These are phyloP conservation scores for Eptatretus atami DNA, from an alignment of 2,797 vertebrate genomes.

Conservation along the genomic window DNA sequence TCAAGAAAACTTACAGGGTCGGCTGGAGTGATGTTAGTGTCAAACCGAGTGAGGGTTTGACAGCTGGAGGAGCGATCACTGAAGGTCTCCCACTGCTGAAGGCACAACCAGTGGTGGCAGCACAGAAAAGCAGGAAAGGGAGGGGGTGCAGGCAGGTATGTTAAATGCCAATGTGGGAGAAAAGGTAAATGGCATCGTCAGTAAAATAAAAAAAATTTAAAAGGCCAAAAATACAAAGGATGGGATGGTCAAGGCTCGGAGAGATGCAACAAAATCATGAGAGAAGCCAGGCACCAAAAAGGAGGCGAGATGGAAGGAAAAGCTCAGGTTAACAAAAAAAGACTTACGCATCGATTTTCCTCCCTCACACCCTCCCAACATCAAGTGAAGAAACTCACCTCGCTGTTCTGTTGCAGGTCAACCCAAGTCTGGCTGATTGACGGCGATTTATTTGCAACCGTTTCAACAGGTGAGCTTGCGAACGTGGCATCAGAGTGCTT, in stretches of 20 bases:
- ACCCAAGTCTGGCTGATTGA: conserved; percentile 95
- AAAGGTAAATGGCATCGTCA: not conserved
- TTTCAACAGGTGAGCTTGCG: conserved; percentile 62
- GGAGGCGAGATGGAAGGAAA: too few relatives aligned
- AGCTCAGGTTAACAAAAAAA: too few relatives aligned
- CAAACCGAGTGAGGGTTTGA: conserved; percentile 99
- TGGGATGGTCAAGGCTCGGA: not conserved
- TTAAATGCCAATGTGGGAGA: not conserved
- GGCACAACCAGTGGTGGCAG: conserved; percentile 18
- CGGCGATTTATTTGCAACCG: conserved; percentile 78
- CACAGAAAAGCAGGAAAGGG: conserved; percentile 10
- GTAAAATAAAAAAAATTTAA: conserved; percentile 2
- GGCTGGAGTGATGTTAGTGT: conserved; percentile 99
- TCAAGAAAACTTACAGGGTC: conserved; percentile 89
- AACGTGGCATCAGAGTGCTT: conserved; percentile 43
- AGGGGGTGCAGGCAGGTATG: conserved; percentile 10
- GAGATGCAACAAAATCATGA: too few relatives aligned
- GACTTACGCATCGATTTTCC: too few relatives aligned
- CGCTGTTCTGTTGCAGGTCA: conserved; percentile 83
- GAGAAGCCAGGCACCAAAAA: too few relatives aligned
- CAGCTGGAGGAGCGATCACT: conserved; percentile 99
- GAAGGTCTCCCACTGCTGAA: conserved; percentile 99
- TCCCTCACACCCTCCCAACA: too few relatives aligned
- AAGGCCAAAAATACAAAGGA: conserved; percentile 5
- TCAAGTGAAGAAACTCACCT: conserved; percentile 26